phyloP scores from a whole-genome alignment of 1,140 invertebrate genomes.

The Dendroctonus ponderosae region DNA sequence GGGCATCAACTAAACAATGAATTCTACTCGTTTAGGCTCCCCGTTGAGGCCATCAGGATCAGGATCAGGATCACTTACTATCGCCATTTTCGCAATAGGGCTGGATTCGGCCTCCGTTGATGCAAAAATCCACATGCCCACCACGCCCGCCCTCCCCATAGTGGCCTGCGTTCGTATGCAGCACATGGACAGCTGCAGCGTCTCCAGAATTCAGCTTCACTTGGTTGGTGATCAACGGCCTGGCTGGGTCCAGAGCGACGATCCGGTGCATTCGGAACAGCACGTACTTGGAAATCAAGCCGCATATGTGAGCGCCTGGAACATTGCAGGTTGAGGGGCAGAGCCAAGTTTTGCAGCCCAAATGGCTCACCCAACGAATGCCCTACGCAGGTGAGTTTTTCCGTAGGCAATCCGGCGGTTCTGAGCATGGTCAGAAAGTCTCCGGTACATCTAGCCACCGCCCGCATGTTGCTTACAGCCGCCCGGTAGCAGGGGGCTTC shows the following conservation, averaged over 20 bases:
- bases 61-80: no score
- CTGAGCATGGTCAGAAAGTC: constrained; percentile 61
- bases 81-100: constrained; percentile 70
- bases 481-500: constrained; percentile 70
- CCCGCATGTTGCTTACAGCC: constrained; percentile 65
- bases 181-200: constrained; percentile 68
- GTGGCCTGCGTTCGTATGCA: constrained; percentile 73
- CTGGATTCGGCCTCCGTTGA: constrained; percentile 71
- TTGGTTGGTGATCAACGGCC: constrained; percentile 64
- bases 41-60: no score
- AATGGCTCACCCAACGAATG: constrained; percentile 62
- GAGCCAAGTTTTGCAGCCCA: no score
- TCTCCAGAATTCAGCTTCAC: constrained; percentile 67
- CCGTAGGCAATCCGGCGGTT: constrained; percentile 59
- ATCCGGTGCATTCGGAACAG: constrained; percentile 63
- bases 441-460: constrained; percentile 66
- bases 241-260: constrained; percentile 71
- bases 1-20: constrained; percentile 55
- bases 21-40: no score
- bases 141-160: constrained; percentile 68
- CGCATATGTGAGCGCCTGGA: constrained; percentile 65
- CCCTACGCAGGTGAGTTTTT: constrained; percentile 67
- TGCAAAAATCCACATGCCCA: constrained; percentile 73
- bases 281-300: constrained; percentile 66
- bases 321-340: no score